These are phyloP conservation scores for Rattus rattus DNA, from an alignment of 2,113 vertebrate species.

Conservation along the genomic window DNA sequence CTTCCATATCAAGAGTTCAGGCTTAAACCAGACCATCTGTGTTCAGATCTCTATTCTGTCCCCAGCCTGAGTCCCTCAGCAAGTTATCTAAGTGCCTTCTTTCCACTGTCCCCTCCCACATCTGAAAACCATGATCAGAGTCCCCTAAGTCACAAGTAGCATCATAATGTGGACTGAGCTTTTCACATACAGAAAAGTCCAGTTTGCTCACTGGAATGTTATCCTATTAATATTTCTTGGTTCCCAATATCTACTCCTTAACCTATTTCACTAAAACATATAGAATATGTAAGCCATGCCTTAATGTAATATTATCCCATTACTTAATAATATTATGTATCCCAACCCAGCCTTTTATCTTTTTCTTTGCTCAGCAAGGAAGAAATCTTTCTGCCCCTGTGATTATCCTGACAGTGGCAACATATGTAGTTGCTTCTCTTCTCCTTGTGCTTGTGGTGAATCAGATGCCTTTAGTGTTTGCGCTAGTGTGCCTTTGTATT, in stretches of 20 bases:
- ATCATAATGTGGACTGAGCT: not conserved
- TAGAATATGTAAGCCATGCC: too few relatives aligned
- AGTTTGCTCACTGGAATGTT: not conserved
- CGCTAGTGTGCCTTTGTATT: not conserved
- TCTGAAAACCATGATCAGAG: not conserved
- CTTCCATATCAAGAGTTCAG: slow-evolving; percentile 35
- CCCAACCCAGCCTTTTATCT: not conserved
- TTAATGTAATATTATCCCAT: not conserved
- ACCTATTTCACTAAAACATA: too few relatives aligned
- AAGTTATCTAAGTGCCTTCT: not conserved
- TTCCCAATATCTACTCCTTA: too few relatives aligned
- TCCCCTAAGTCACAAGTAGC: not conserved
- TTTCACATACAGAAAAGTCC: not conserved
- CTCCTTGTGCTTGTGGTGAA: slow-evolving; percentile 31
- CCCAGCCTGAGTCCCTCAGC: not conserved
- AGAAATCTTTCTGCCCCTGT: not conserved
- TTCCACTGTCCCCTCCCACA: not conserved
- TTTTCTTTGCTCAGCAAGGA: not conserved
- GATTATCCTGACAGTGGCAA: not conserved
- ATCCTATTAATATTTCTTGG: not conserved
- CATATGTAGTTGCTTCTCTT: not conserved
- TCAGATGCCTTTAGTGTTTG: not conserved
- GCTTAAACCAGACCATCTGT: slow-evolving; percentile 35
- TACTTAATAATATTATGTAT: not conserved
- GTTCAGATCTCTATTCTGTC: not conserved